Evolutionary conservation across 1,140 invertebrate species (phyloP), one percentile per base, ranked within the genome.

Genomic region (Drosophila gunungcola): DNA sequence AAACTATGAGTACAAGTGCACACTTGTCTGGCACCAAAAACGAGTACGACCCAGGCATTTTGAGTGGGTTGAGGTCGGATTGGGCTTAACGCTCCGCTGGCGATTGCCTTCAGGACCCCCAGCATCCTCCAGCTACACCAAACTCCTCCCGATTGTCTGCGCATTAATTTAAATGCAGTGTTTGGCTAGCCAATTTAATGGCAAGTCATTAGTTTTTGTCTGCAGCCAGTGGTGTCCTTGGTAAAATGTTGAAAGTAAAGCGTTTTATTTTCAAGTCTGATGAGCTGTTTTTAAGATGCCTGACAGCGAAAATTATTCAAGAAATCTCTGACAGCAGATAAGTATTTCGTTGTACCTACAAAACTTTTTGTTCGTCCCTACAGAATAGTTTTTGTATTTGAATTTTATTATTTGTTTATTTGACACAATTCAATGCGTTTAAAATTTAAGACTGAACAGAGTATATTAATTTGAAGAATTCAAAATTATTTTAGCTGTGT

Each of bases 1-100:
- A 88, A 86, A 75, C 82, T 82, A 78, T 72, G 80, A 82, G 75
- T 76, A 86, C 75, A 86, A 86, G 83, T 86, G 83, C 79, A 70
- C 83, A 86, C 82, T 85, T 85, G 82, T 80, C 82, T 78, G 64
- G 69, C 82, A 62, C 69, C 75, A 41, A 62, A 57, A 63, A 27
- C 43, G 48, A 52, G 39, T 45, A 53, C 16, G 16, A n/a, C 42
- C 25, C 39, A 13, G 4, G 48, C 29, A 11, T 10, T 39, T 21
- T n/a, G 41, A 12, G 12, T 27, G 53, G 51, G 55, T 46, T 39
- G 78, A 70, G 78, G 51, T 82, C 54, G 79, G 67, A 64, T 79
- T 73, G 12, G 48, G 42, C 48, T 75, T 85, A 78, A 86, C 65
- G 73, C 78, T 74, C 58, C 55, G 82, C 69, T 67, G 45, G 74